phyloP scores from a whole-genome alignment of 2,888 invertebrate genomes.

The Orchestes rusci region DNA sequence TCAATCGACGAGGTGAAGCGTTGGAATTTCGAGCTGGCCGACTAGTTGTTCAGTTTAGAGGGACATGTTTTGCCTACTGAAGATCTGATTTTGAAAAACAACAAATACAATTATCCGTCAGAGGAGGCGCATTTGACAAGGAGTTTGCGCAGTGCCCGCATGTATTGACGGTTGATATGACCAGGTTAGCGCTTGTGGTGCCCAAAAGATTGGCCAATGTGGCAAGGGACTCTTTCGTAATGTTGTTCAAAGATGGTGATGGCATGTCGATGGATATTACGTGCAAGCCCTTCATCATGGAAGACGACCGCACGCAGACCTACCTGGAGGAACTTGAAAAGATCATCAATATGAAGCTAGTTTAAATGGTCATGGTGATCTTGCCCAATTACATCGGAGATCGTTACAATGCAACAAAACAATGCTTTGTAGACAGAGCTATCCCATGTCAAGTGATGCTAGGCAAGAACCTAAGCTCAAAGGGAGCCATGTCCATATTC shows the following conservation, averaged over 20 bases:
- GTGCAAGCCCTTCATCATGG: not conserved
- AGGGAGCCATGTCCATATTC: conserved; percentile 67
- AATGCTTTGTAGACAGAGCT: conserved; percentile 67
- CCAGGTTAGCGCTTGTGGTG: conserved; percentile 48
- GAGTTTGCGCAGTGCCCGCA: conserved; percentile 50
- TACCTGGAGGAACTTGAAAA: conserved; percentile 57
- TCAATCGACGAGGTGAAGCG: conserved; percentile 51
- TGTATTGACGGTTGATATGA: conserved; percentile 43
- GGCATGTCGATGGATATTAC: conserved; percentile 29
- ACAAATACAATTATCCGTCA: not conserved
- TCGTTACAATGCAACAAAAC: conserved; percentile 80
- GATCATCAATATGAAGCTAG: conserved; percentile 48
- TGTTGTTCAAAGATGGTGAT: conserved; percentile 40
- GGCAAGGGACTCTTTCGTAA: conserved; percentile 45
- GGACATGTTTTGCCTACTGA: conserved; percentile 62
- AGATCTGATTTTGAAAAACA: conserved; percentile 24
- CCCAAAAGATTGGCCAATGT: conserved; percentile 38
- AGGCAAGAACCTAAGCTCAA: conserved; percentile 52
- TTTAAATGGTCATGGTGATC: conserved; percentile 59
- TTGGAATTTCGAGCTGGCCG: conserved; percentile 69
- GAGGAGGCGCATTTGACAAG: conserved; percentile 70
- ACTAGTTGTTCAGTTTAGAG: conserved; percentile 53
- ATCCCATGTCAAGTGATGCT: conserved; percentile 59
- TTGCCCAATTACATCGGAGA: conserved; percentile 64
- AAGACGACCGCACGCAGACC: conserved; percentile 52